These are phyloP conservation scores for Tachina grossa DNA, from an alignment of 2,888 invertebrate species.

Conservation along the genomic window DNA sequence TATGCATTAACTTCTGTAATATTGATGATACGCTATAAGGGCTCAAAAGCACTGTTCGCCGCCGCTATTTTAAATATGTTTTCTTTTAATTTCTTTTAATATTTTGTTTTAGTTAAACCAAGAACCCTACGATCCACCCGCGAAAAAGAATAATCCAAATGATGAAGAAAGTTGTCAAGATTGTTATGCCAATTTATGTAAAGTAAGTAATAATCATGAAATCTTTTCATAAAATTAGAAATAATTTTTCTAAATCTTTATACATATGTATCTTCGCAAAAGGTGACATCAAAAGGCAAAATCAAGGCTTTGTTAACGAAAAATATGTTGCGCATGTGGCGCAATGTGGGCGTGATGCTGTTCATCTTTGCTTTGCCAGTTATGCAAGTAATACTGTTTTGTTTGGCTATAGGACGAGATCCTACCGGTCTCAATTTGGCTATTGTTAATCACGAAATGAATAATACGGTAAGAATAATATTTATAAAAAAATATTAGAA, in stretches of 20 bases:
- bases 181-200: constrained; percentile 79
- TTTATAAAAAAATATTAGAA: background rate
- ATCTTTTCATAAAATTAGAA: background rate
- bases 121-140: constrained; percentile 79
- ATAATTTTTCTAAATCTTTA: background rate
- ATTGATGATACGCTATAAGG: no score
- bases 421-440: constrained; percentile 92
- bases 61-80: background rate
- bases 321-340: constrained; percentile 95
- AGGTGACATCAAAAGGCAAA: constrained; percentile 92
- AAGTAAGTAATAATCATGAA: constrained; percentile 72
- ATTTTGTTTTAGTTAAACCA: constrained; percentile 77
- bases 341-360: constrained; percentile 95
- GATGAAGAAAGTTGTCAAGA: constrained; percentile 80
- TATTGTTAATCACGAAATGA: constrained; percentile 89
- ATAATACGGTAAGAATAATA: constrained; percentile 78
- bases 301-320: constrained; percentile 92
- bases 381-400: constrained; percentile 96
- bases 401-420: constrained; percentile 94
- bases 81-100: background rate
- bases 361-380: constrained; percentile 97
- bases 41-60: no score
- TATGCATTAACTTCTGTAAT: no score
- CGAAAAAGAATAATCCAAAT: constrained; percentile 77
- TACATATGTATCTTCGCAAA: background rate